Percentiles rank a stretch among this genome's conserved stretches.
phyloP scores from a whole-genome alignment of 2,888 invertebrate genomes.

The Plagodis pulveraria region DNA sequence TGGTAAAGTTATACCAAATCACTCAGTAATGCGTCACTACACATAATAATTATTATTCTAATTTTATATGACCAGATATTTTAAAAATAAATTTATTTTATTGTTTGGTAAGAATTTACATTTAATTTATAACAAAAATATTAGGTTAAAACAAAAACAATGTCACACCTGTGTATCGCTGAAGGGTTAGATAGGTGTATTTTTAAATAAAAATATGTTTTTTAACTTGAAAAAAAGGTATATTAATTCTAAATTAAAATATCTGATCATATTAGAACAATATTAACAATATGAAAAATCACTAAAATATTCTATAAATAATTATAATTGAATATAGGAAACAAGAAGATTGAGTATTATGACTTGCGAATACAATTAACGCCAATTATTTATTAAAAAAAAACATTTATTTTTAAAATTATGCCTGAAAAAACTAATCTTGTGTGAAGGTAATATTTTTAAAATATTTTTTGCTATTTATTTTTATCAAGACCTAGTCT shows the following conservation, averaged over 20 bases:
- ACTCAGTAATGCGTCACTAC: constrained; percentile 13
- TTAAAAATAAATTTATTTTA: too few relatives aligned
- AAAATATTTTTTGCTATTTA: too few relatives aligned
- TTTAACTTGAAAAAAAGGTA: too few relatives aligned
- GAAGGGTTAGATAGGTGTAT: too few relatives aligned
- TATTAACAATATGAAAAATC: constrained; percentile 4
- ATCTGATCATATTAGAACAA: constrained; percentile 14
- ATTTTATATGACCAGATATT: too few relatives aligned
- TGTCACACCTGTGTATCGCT: too few relatives aligned
- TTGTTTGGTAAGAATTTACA: too few relatives aligned
- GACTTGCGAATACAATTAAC: constrained; percentile 33
- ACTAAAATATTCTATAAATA: constrained; percentile 20
- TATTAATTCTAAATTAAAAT: not conserved
- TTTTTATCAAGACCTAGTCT: too few relatives aligned
- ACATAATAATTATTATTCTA: not conserved
- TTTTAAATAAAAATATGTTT: too few relatives aligned
- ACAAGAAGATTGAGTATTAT: constrained; percentile 62
- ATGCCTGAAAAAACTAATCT: constrained; percentile 16
- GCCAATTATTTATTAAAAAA: constrained; percentile 16
- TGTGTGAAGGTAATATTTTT: not conserved
- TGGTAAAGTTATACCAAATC: constrained; percentile 29
- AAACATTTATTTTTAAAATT: constrained; percentile 9
- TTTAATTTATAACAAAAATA: too few relatives aligned
- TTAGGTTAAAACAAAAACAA: too few relatives aligned
- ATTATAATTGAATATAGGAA: constrained; percentile 49